Percentiles rank a stretch among this genome's conserved stretches.
phyloP scores from a whole-genome alignment of 1,140 invertebrate genomes.

The Drosophila murphyi region DNA sequence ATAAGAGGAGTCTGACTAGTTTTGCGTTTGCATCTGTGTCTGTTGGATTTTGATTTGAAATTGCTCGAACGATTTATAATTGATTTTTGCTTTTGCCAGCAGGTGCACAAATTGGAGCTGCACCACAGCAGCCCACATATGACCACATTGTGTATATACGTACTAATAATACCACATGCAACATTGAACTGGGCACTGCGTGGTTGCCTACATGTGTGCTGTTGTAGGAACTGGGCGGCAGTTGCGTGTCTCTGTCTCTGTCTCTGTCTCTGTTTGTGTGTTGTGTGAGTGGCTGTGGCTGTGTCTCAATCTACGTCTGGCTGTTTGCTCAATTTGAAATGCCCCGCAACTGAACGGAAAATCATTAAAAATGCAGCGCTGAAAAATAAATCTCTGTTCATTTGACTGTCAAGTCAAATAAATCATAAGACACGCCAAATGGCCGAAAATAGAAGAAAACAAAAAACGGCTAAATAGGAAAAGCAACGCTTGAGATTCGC shows the following conservation, averaged over 20 bases:
- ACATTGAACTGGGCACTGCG: slow-evolving; percentile 8
- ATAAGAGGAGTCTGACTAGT: neutral
- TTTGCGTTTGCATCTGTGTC: neutral
- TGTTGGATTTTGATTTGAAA: slow-evolving; percentile 44
- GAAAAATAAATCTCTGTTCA: slow-evolving; percentile 78
- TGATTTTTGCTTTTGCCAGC: slow-evolving; percentile 63
- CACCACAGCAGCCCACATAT: slow-evolving; percentile 26
- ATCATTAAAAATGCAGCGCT: slow-evolving; percentile 72
- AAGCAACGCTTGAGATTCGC: slow-evolving; percentile 28
- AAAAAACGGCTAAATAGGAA: slow-evolving; percentile 29
- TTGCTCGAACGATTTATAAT: slow-evolving; percentile 55
- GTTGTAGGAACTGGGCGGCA: slow-evolving; percentile 33
- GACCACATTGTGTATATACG: slow-evolving; percentile 16
- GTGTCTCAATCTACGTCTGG: slow-evolving; percentile 34
- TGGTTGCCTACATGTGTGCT: neutral
- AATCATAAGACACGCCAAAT: slow-evolving; percentile 76
- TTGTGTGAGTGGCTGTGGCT: neutral
- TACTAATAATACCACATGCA: slow-evolving; percentile 4
- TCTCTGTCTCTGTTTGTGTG: neutral
- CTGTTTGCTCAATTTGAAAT: slow-evolving; percentile 44
- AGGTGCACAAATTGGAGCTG: slow-evolving; percentile 63
- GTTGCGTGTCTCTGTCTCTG: slow-evolving; percentile 36
- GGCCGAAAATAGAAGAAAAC: slow-evolving; percentile 35
- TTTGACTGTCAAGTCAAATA: slow-evolving; percentile 78
- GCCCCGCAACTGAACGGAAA: slow-evolving; percentile 39